Evolutionary conservation across 2,888 invertebrate species (phyloP).

Genomic region (Xestobium rufovillosum): DNA sequence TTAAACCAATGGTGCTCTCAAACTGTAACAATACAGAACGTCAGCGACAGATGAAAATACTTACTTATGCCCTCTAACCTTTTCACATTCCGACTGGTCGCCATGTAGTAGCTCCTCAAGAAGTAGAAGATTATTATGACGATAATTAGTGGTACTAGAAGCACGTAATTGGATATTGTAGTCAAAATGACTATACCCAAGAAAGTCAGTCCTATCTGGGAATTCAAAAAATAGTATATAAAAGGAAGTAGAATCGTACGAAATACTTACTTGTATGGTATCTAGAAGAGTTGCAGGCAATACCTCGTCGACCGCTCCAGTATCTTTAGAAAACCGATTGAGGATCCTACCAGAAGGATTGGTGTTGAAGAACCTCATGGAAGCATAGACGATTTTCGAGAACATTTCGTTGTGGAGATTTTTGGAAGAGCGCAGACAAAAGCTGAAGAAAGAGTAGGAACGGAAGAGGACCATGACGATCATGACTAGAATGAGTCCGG

Average conservation of each 20-base stretch:
- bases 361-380: slow-evolving; percentile 61
- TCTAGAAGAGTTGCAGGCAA: slow-evolving; percentile 47
- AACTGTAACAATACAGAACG: slow-evolving; percentile 4
- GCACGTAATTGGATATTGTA: slow-evolving; percentile 61
- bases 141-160: slow-evolving; percentile 57
- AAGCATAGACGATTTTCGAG: slow-evolving; percentile 50
- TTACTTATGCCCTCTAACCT: slow-evolving; percentile 48
- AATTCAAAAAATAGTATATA: too few species aligned
- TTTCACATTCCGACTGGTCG: slow-evolving; percentile 63
- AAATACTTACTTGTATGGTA: slow-evolving; percentile 38
- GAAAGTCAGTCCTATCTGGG: slow-evolving; percentile 55
- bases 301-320: slow-evolving; percentile 51
- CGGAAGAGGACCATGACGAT: slow-evolving; percentile 43
- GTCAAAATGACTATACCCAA: slow-evolving; percentile 66
- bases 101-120: slow-evolving; percentile 60
- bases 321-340: slow-evolving; percentile 66
- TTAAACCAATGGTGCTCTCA: background rate
- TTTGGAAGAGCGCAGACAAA: slow-evolving; percentile 48
- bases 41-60: slow-evolving; percentile 20
- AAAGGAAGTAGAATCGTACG: too few species aligned
- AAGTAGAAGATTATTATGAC: slow-evolving; percentile 60
- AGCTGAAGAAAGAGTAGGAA: slow-evolving; percentile 46
- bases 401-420: slow-evolving; percentile 49
- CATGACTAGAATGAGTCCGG: slow-evolving; percentile 24
- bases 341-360: slow-evolving; percentile 57